phyloP scores from a whole-genome alignment of 2,113 vertebrate species.

The Copsychus sechellarum region DNA sequence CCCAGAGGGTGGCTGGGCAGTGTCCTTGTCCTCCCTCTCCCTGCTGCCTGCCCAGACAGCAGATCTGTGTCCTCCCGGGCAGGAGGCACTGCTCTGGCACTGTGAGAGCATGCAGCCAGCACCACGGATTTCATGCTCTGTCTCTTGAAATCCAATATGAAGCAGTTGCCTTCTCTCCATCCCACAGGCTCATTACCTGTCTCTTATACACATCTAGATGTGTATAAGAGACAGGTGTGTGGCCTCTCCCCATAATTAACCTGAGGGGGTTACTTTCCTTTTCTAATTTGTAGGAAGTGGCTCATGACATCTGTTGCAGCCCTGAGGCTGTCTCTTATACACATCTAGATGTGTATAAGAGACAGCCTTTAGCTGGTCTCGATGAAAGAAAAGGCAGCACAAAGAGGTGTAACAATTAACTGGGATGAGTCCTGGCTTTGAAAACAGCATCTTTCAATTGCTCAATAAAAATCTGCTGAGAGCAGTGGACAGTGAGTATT shows the following conservation, averaged over 20 bases:
- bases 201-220: too few species aligned
- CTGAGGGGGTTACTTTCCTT: slow-evolving; percentile 72
- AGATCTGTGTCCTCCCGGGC: background rate
- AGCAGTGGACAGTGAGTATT: background rate
- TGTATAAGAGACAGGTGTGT: too few species aligned
- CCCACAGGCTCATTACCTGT: slow-evolving; percentile 31
- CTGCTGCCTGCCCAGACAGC: background rate
- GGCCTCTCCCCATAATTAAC: slow-evolving; percentile 73
- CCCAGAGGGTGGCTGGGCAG: background rate
- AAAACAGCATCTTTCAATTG: background rate
- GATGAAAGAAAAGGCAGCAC: slow-evolving; percentile 6
- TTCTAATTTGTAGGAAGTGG: slow-evolving; percentile 77
- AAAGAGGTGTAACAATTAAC: slow-evolving; percentile 36
- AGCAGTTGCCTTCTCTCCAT: slow-evolving; percentile 55
- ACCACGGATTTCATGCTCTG: slow-evolving; percentile 57
- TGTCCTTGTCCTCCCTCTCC: background rate
- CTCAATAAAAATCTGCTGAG: background rate
- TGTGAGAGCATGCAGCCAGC: slow-evolving; percentile 38
- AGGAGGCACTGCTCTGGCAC: background rate
- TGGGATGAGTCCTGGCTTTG: background rate
- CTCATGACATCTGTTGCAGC: slow-evolving; percentile 70
- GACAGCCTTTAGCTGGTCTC: slow-evolving; percentile 14
- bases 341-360: too few species aligned
- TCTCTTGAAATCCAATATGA: slow-evolving; percentile 64
- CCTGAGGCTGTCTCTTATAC: too few species aligned